These are phyloP conservation scores for Phaedon cochleariae DNA, from an alignment of 2,888 invertebrate species.

Conservation along the genomic window DNA sequence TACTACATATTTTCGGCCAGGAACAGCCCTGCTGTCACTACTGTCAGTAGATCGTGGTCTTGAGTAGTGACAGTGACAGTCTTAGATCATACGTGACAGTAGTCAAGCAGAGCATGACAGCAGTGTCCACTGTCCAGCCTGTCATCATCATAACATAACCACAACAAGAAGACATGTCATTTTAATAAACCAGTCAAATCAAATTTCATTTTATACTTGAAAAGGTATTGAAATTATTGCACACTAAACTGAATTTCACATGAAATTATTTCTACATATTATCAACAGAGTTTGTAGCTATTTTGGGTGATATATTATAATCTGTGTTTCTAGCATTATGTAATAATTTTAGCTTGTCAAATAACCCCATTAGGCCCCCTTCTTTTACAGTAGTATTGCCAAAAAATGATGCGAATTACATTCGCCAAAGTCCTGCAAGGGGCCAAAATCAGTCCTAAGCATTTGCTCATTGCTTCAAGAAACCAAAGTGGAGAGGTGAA, in stretches of 20 bases:
- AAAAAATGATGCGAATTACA: conserved; percentile 79
- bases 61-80: no score
- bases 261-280: neutral
- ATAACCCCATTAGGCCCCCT: neutral
- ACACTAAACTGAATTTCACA: neutral
- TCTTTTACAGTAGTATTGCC: neutral
- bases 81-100: no score
- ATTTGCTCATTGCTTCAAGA: conserved; percentile 48
- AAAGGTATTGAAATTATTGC: neutral
- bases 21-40: no score
- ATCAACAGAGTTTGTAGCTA: neutral
- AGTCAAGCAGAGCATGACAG: no score
- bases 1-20: no score
- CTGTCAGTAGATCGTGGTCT: no score
- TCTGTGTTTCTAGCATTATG: conserved; percentile 29
- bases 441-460: conserved; percentile 55
- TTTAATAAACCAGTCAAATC: neutral
- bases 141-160: no score
- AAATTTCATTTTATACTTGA: neutral
- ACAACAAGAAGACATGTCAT: no score
- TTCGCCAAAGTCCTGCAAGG: conserved; percentile 71
- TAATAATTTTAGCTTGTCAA: conserved; percentile 15
- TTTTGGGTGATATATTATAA: neutral
- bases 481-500: conserved; percentile 51
- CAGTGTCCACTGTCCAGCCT: no score